Conservation (phyloP, 2,797 vertebrate species). For the Petrocephalus schoutedeni region DNA sequence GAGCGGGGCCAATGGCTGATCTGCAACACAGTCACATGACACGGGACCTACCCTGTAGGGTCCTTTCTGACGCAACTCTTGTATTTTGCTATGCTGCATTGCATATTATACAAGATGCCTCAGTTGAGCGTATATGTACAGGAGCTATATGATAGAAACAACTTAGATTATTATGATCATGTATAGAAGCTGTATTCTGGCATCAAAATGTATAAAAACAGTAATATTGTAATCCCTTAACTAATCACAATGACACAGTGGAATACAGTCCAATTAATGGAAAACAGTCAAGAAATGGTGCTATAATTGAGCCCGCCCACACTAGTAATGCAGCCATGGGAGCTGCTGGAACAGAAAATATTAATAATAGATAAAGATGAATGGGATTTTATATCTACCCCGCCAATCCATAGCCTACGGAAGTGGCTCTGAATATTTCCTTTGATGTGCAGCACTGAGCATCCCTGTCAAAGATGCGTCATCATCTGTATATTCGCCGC, state of each 20-base stretch:
- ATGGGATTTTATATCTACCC: constrained; percentile 6
- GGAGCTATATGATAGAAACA: neutral
- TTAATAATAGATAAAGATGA: constrained; percentile 13
- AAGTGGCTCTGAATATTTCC: neutral
- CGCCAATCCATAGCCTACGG: neutral
- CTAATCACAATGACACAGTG: constrained; percentile 1
- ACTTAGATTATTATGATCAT: neutral
- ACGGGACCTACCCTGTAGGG: neutral
- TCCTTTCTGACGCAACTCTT: neutral
- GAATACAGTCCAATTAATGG: neutral
- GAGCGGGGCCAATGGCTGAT: neutral
- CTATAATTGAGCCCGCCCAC: neutral
- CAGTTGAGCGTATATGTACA: neutral
- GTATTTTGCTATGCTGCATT: neutral
- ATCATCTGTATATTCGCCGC: neutral
- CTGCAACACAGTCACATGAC: neutral
- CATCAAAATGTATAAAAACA: neutral
- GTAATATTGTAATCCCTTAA: neutral
- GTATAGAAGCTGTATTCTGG: neutral
- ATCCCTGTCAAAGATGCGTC: neutral
- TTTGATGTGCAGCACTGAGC: neutral
- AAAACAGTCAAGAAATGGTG: neutral
- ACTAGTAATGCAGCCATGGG: neutral
- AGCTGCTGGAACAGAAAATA: neutral
- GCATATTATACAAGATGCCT: neutral